Base-by-base conservation (phyloP, 2,113 vertebrate species). In the Saccopteryx bilineata region DNA sequence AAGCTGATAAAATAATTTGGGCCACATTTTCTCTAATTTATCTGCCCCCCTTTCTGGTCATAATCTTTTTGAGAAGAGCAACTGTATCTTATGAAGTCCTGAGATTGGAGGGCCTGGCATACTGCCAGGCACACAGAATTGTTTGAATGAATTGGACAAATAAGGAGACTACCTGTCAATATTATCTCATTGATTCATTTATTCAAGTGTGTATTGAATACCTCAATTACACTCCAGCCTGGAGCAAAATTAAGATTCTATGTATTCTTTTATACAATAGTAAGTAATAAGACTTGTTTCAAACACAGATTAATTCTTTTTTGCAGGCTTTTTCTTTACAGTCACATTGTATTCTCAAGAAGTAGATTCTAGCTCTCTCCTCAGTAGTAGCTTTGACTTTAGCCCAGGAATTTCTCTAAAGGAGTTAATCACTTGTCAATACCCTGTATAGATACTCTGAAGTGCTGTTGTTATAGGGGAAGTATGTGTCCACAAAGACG, bases 101-200 rank as follows among this genome's bases (percentile, higher is more conserved):
- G 50, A 95, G 91, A 74, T 89, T 33, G 21, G 72, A 52, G 81
- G 21, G 33, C 69, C n/a, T 95, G 68, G 31, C 14, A 58, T 84
- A 61, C 21, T 69, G 14, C n/a, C 63, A 14, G 39, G 46, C 19
- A 87, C 39, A 92, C 39, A 96, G 31, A 96, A 87, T 63, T 91
- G 18, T 96, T 90, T 90, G 50, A 94, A 75, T 86, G 63, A 89
- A 86, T 85, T 94, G 60, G 17, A 54, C 95, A 19, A 96, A 83
- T 89, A 82, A 89, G 63, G 11, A 94, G 31, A 58, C 54, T 52
- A 17, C 78, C 46, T 90, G 60, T 92, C 69, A 84, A 60, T 95
- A 91, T 50, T 93, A 91, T 94, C 92, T 88, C n/a, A 76, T 87
- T 78, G 74, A 46, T 65, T 86, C 52, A 58, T 91, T 92, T 48